Base-by-base conservation (phyloP, 2,113 vertebrate genomes). In the Ptilonorhynchus violaceus region DNA sequence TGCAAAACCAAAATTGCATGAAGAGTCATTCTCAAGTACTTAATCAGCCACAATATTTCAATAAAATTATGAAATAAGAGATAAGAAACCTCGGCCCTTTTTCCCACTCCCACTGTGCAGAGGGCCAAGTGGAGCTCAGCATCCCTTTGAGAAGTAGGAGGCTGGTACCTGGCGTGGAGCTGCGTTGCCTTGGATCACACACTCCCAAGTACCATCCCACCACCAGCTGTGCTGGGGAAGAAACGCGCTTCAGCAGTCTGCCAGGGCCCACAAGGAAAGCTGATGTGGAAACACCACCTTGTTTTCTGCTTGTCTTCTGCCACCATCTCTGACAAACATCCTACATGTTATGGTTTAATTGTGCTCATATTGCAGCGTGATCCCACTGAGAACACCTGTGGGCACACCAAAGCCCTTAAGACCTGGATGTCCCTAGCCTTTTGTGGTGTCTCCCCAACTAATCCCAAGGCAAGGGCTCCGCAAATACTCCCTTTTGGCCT, bases 21-120 rank as follows among this genome's bases (percentile, higher is more conserved):
- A 88, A 94, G 74, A 95, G 76, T 78, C 73, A 87, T 94, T 94
- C 73, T 93, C 76, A 78, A 92, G 64, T 89, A 94, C 83, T 95
- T 96, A 89, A 96, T 91, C 88, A 96, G 56, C 44, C 83, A 64
- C 69, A 90, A 81, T 87, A 96, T 95, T 96, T 85, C 83, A 94
- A 84, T 93, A 89, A 94, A 97, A 84, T 94, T 73, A 95, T 93
- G 91, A 97, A 97, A 96, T 91, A 81, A 56, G 68, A 89, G 92
- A 96, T 96, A 97, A 95, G 92, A 90, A 86, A 79, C 59, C 83
- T 88, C 0, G 0, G 42, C 53, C 60, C 56, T 70, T 77, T 97
- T 96, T 84, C 77, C 81, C 64, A 72, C 64, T 91, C 91, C 60
- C 69, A 39, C 39, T 0, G 0, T 15, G 28, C 23, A 3, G 69